A percentile compares a stretch with the other conserved stretches of the same genome.
phyloP scores from a whole-genome alignment of 2,113 vertebrate genomes.

The Terrapene triunguis region DNA sequence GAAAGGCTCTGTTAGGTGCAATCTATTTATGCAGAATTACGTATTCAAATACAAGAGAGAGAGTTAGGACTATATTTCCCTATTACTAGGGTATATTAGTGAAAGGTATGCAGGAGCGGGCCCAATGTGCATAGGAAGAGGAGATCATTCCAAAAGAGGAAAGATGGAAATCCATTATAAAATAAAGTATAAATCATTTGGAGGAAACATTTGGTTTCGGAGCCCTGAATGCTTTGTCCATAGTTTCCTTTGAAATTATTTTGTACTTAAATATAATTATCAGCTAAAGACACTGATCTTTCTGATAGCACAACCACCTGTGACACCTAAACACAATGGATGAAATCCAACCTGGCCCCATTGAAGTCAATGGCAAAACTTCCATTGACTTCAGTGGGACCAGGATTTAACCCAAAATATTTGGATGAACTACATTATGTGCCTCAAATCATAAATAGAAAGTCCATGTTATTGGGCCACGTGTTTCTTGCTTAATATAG shows the following conservation, averaged over 20 bases:
- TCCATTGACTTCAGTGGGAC: neutral
- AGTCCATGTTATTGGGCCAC: neutral
- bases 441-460: neutral
- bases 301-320: neutral
- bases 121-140: neutral
- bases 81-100: neutral
- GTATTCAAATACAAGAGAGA: neutral
- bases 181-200: neutral
- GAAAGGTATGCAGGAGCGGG: neutral
- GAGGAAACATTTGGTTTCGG: neutral
- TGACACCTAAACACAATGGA: neutral
- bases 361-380: neutral
- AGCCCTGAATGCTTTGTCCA: neutral
- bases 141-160: neutral
- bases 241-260: neutral
- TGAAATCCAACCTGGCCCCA: neutral
- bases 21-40: rapidly evolving
- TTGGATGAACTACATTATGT: neutral
- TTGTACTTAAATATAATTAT: neutral
- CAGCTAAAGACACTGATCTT: neutral
- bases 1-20: neutral
- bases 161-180: neutral
- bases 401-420: neutral
- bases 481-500: rapidly evolving
- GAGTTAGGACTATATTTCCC: neutral